Conservation (phyloP, 1,140 invertebrate genomes). For the Drosophila parabipectinata region DNA sequence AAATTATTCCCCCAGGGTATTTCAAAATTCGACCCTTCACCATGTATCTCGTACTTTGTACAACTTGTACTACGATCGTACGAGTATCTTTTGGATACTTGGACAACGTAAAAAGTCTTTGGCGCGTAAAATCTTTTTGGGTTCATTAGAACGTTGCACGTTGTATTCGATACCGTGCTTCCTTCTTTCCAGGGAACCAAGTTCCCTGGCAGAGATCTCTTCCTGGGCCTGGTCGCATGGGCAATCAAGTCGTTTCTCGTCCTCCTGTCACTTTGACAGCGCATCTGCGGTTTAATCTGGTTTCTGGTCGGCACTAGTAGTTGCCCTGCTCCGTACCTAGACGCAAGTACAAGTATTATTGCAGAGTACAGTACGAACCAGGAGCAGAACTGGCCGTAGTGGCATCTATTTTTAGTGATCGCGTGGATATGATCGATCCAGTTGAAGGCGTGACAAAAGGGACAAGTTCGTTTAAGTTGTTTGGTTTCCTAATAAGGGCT, state of each 20-base stretch:
- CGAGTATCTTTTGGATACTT: slow-evolving; percentile 49
- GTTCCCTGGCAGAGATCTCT: slow-evolving; percentile 15
- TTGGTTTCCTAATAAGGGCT: not conserved
- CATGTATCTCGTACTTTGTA: slow-evolving; percentile 29
- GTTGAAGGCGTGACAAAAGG: slow-evolving; percentile 41
- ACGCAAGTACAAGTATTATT: slow-evolving; percentile 20
- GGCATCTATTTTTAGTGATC: slow-evolving; percentile 35
- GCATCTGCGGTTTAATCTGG: slow-evolving; percentile 79
- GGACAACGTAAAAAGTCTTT: slow-evolving; percentile 71
- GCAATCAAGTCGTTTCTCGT: slow-evolving; percentile 75
- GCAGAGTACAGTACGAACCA: slow-evolving; percentile 64
- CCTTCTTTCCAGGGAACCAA: not conserved
- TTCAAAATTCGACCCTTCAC: not conserved
- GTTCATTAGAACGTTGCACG: slow-evolving; percentile 81
- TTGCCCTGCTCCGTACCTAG: slow-evolving; percentile 25
- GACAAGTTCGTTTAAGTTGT: slow-evolving; percentile 7
- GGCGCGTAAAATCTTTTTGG: slow-evolving; percentile 79
- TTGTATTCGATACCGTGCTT: slow-evolving; percentile 26
- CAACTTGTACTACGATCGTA: slow-evolving; percentile 45
- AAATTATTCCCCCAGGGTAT: not conserved
- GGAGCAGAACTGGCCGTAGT: slow-evolving; percentile 12
- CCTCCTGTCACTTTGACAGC: slow-evolving; percentile 77
- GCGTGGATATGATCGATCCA: slow-evolving; percentile 49
- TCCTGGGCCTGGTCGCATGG: slow-evolving; percentile 49
- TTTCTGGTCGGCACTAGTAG: slow-evolving; percentile 37